phyloP scores from a whole-genome alignment of 1,140 invertebrate species.

The Holotrichia oblita region DNA sequence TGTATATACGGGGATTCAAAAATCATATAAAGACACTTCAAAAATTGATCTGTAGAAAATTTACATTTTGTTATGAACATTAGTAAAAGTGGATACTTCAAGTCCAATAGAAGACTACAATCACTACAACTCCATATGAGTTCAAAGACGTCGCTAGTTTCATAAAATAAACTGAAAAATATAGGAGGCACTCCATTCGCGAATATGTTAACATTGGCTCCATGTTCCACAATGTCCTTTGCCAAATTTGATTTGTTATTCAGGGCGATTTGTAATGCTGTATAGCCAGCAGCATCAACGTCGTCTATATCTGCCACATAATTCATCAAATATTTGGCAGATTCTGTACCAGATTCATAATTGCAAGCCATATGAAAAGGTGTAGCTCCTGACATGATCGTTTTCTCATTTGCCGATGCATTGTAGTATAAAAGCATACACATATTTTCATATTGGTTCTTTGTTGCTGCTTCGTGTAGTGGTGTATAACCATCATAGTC shows the following conservation, averaged over 20 bases:
- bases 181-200: not conserved
- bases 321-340: slow-evolving; percentile 15
- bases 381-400: not conserved
- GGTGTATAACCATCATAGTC: slow-evolving; percentile 34
- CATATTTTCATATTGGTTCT: not conserved
- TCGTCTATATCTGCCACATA: slow-evolving; percentile 32
- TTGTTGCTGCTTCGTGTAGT: slow-evolving; percentile 30
- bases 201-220: slow-evolving; percentile 19
- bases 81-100: not conserved
- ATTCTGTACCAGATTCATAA: not conserved
- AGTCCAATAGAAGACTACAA: not conserved
- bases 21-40: slow-evolving; percentile 36
- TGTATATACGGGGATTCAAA: not conserved
- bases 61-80: not conserved
- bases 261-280: not conserved
- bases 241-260: slow-evolving; percentile 16
- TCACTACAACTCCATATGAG: not conserved
- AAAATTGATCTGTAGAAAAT: slow-evolving; percentile 6
- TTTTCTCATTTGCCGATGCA: slow-evolving; percentile 35
- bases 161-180: not conserved
- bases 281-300: not conserved
- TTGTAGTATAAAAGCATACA: slow-evolving; percentile 31
- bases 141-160: slow-evolving; percentile 2
- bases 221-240: not conserved
- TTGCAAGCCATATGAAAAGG: slow-evolving; percentile 29